Percentiles rank a stretch among this genome's conserved stretches.
phyloP scores from a whole-genome alignment of 1,140 invertebrate species.

The Anastrepha obliqua region DNA sequence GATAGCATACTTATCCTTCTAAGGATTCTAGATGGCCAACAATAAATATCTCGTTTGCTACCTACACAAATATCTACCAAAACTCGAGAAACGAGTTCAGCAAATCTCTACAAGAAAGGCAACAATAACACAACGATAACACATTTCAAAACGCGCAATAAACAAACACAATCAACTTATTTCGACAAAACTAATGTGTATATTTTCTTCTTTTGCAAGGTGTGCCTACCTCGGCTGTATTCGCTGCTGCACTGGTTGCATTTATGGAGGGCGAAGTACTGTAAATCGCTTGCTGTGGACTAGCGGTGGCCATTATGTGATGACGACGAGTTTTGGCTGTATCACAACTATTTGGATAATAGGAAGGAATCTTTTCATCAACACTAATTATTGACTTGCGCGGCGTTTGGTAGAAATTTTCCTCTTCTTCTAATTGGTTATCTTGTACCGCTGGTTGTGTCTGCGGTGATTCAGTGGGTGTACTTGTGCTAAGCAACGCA shows the following conservation, averaged over 20 bases:
- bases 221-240: conserved; percentile 32
- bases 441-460: conserved; percentile 43
- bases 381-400: conserved; percentile 70
- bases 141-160: background rate
- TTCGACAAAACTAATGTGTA: conserved; percentile 17
- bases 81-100: background rate
- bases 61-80: background rate
- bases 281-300: background rate
- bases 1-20: too few species aligned
- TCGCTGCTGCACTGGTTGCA: background rate
- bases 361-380: conserved; percentile 72
- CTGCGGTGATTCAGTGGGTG: conserved; percentile 69
- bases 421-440: conserved; percentile 59
- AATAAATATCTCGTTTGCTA: too few species aligned
- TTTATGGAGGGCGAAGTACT: background rate
- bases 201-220: background rate
- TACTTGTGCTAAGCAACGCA: conserved; percentile 66
- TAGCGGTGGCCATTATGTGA: conserved; percentile 34
- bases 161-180: conserved; percentile 20
- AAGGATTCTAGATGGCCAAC: too few species aligned
- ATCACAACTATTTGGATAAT: conserved; percentile 73
- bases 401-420: conserved; percentile 71
- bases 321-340: conserved; percentile 67
- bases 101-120: background rate
- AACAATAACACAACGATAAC: background rate